Percentiles rank a stretch among this genome's conserved stretches.
Conservation (phyloP, 2,113 vertebrate species). For the Aepyceros melampus region DNA sequence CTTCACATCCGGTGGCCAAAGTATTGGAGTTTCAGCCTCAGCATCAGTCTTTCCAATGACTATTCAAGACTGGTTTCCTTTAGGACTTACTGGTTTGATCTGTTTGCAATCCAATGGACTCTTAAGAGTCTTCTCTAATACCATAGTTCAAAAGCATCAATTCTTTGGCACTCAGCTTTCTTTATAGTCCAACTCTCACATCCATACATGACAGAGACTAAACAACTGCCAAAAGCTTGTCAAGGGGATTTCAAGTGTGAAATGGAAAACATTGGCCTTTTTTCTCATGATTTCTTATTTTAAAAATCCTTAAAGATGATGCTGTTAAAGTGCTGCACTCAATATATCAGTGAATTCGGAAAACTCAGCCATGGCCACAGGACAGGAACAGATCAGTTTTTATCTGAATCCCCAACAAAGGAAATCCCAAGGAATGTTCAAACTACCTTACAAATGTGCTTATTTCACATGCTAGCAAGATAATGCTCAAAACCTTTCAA, state of each 20-base stretch:
- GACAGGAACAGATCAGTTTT: neutral
- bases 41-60: neutral
- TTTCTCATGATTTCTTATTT: neutral
- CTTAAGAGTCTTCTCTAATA: neutral
- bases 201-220: neutral
- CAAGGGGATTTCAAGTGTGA: neutral
- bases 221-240: neutral
- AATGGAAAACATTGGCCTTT: neutral
- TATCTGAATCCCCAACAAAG: neutral
- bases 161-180: neutral
- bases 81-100: neutral
- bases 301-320: neutral
- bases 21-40: neutral
- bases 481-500: neutral
- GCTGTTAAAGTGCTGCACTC: neutral
- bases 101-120: neutral
- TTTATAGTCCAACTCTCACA: neutral
- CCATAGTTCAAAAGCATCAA: neutral
- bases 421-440: neutral
- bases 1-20: neutral
- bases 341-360: neutral
- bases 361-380: neutral
- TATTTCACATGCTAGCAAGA: neutral
- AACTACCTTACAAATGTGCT: neutral
- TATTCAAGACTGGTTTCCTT: neutral